Percentiles rank a stretch among this genome's conserved stretches.
phyloP scores from a whole-genome alignment of 2,797 vertebrate genomes.

The Spinus pinus region DNA sequence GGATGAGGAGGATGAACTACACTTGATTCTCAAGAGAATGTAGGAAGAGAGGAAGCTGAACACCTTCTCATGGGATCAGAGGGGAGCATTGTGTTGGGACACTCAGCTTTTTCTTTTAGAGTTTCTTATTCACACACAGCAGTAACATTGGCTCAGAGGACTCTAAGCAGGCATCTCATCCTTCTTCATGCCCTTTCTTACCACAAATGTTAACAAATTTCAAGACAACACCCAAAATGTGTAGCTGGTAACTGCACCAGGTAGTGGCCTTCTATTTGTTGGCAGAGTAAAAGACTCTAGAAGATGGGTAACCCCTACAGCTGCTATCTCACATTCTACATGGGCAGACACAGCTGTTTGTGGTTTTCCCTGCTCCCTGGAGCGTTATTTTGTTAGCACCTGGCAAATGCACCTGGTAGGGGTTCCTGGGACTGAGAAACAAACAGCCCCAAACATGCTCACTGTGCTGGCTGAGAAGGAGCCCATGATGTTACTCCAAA shows the following conservation, averaged over 20 bases:
- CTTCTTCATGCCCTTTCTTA: background rate
- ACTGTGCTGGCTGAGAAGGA: background rate
- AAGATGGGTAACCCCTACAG: background rate
- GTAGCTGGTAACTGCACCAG: background rate
- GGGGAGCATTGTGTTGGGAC: rapidly evolving
- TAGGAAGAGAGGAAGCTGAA: background rate
- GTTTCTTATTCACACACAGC: background rate
- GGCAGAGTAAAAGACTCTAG: background rate
- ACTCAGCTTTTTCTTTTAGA: background rate
- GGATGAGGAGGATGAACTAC: background rate
- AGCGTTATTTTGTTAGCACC: background rate
- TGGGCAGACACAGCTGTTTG: background rate
- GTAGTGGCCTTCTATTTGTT: background rate
- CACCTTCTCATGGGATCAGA: background rate
- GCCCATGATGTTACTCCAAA: background rate
- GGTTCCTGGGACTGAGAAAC: background rate
- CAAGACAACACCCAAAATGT: background rate
- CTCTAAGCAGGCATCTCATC: background rate
- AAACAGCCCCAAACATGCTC: rapidly evolving
- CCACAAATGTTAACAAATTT: background rate
- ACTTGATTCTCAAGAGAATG: background rate
- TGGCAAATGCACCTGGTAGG: background rate
- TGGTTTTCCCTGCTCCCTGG: background rate
- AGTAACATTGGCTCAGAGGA: background rate
- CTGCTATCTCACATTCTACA: background rate